These are phyloP conservation scores for Ormyrus rosae DNA, from an alignment of 2,888 invertebrate genomes.

Conservation along the genomic window DNA sequence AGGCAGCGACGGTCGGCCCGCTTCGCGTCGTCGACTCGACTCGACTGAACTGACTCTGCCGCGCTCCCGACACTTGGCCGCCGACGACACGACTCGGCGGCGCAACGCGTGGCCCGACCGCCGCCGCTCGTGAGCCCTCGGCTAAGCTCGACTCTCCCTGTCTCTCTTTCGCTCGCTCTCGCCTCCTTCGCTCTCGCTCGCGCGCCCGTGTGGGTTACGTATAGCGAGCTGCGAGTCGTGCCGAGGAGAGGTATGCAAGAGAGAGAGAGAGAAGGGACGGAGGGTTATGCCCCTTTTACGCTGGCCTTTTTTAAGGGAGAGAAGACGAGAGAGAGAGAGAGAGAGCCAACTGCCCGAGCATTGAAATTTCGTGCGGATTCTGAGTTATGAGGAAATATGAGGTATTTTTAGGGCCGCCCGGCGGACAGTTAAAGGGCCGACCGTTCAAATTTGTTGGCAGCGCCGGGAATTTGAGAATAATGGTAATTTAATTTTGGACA, in stretches of 20 bases:
- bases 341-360: not conserved
- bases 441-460: constrained; percentile 21
- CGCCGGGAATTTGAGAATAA: constrained; percentile 19
- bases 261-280: constrained; percentile 6
- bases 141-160: constrained; percentile 15
- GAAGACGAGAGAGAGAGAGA: no score
- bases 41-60: constrained; percentile 23
- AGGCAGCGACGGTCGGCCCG: not conserved
- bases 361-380: not conserved
- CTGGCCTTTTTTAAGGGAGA: constrained; percentile 39
- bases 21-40: constrained; percentile 37
- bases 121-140: constrained; percentile 37
- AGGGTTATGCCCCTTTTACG: constrained; percentile 40
- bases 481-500: constrained; percentile 33
- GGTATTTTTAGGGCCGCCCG: not conserved
- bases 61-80: not conserved
- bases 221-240: not conserved
- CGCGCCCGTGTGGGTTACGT: not conserved
- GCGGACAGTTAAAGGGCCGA: constrained; percentile 1
- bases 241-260: constrained; percentile 1
- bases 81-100: not conserved
- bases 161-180: not conserved
- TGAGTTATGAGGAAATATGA: constrained; percentile 34
- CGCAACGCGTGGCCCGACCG: constrained; percentile 36
- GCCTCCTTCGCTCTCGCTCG: not conserved